Conservation (phyloP, 1,140 invertebrate species). For the Drosophila arawakana region DNA sequence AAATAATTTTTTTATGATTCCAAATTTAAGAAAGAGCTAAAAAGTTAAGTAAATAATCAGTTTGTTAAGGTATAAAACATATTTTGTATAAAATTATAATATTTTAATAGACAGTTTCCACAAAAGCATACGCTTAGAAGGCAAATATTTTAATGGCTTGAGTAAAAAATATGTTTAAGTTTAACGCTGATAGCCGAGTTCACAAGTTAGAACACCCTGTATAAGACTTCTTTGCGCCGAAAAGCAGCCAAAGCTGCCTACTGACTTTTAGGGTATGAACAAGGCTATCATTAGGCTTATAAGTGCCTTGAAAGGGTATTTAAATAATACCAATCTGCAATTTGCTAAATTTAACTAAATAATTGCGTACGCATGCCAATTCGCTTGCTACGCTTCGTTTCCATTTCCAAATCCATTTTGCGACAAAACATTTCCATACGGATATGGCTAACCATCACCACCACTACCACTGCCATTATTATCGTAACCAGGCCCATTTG, state of each 20-base stretch:
- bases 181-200: neutral
- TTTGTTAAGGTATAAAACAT: too few relatives aligned
- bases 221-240: neutral
- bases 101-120: too few relatives aligned
- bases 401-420: neutral
- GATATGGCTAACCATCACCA: constrained; percentile 4
- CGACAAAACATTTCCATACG: constrained; percentile 1
- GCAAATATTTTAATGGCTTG: too few relatives aligned
- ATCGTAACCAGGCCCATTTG: constrained; percentile 31
- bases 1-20: too few relatives aligned
- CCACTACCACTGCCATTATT: neutral
- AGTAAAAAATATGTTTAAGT: too few relatives aligned
- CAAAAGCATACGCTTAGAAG: too few relatives aligned
- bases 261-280: too few relatives aligned
- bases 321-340: neutral
- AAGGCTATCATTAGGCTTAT: neutral
- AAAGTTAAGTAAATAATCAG: too few relatives aligned
- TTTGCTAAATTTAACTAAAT: constrained; percentile 1
- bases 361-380: constrained; percentile 9
- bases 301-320: neutral
- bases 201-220: neutral
- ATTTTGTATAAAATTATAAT: too few relatives aligned
- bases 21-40: too few relatives aligned
- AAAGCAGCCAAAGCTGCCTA: neutral
- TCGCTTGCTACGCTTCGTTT: constrained; percentile 16